phyloP scores from a whole-genome alignment of 1,140 invertebrate species.

The Hirudo medicinalis region DNA sequence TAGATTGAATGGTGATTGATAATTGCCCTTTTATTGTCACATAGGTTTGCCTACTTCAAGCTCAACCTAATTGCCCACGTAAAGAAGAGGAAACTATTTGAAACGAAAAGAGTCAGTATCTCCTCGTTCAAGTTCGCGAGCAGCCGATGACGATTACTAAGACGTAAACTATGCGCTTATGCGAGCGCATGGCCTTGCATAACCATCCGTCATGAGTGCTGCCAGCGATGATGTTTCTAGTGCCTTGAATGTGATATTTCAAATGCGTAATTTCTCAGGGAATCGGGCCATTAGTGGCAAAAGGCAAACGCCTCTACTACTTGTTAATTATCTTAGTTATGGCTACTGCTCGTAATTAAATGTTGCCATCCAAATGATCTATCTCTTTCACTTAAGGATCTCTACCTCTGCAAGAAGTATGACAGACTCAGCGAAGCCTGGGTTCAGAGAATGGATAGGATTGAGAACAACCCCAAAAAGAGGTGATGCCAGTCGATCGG shows the following conservation, averaged over 20 bases:
- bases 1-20: not conserved
- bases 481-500: not conserved
- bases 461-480: conserved; percentile 2
- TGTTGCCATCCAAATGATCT: not conserved
- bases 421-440: conserved; percentile 3
- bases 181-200: too few species aligned
- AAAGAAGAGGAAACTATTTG: conserved; percentile 1
- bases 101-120: not conserved
- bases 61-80: not conserved
- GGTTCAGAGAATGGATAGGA: not conserved
- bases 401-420: conserved; percentile 1
- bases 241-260: too few species aligned
- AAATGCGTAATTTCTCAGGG: too few species aligned
- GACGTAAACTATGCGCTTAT: too few species aligned
- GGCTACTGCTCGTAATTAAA: too few species aligned
- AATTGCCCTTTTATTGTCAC: not conserved
- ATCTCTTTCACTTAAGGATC: not conserved
- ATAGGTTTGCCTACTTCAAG: not conserved
- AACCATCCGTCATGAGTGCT: too few species aligned
- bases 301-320: not conserved
- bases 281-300: too few species aligned
- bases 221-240: too few species aligned
- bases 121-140: too few species aligned
- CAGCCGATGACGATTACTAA: too few species aligned
- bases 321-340: not conserved